Percentiles rank a stretch among this genome's conserved stretches.
phyloP scores from a whole-genome alignment of 2,888 invertebrate species.

The Dysmachus trigonus region DNA sequence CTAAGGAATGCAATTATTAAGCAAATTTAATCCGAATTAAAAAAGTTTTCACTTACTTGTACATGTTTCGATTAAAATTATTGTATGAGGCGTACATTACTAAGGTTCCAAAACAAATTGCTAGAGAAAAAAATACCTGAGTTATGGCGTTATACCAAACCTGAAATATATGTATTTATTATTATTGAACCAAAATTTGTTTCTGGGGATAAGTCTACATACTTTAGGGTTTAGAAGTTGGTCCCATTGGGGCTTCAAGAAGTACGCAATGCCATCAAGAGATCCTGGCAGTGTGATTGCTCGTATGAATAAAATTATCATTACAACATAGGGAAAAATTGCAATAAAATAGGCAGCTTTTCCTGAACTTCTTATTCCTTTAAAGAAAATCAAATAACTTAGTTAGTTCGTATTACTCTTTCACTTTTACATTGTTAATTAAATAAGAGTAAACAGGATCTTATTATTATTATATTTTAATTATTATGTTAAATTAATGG shows the following conservation, averaged over 20 bases:
- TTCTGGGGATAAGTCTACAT: background rate
- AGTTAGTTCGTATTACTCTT: background rate
- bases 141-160: conserved; percentile 74
- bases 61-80: conserved; percentile 69
- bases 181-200: background rate
- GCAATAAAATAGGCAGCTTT: conserved; percentile 77
- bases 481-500: too few species aligned
- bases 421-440: background rate
- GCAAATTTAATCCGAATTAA: background rate
- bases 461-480: too few species aligned
- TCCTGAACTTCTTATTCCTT: conserved; percentile 69
- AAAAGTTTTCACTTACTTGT: conserved; percentile 62
- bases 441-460: background rate
- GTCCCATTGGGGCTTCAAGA: conserved; percentile 72
- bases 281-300: conserved; percentile 71
- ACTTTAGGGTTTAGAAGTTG: conserved; percentile 62
- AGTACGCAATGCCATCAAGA: conserved; percentile 70
- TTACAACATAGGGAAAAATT: conserved; percentile 72
- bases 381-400: background rate
- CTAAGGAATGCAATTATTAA: conserved; percentile 61
- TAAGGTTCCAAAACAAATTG: conserved; percentile 71
- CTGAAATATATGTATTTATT: conserved; percentile 53
- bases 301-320: conserved; percentile 69
- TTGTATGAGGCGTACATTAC: conserved; percentile 73
- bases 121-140: conserved; percentile 72